Evolutionary conservation across 2,797 vertebrate species (phyloP).

Genomic region (Varecia variegata): DNA sequence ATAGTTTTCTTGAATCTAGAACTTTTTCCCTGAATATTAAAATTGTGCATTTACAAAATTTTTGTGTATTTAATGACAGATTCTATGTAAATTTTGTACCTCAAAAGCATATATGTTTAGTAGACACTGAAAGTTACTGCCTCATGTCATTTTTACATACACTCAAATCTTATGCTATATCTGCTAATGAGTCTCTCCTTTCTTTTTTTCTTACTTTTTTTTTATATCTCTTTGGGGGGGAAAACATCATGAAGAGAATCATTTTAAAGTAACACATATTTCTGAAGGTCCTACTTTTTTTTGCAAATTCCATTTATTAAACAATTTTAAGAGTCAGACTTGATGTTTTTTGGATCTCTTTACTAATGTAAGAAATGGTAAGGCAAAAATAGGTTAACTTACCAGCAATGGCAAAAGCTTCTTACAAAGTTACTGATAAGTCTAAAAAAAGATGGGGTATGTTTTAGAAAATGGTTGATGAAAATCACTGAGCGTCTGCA

Average conservation of each 20-base stretch:
- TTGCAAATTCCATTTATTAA: background rate
- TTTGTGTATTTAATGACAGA: background rate
- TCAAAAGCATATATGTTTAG: background rate
- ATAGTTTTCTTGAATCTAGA: background rate
- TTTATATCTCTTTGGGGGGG: background rate
- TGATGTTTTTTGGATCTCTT: background rate
- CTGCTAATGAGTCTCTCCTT: background rate
- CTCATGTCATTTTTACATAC: background rate
- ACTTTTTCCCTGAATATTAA: background rate
- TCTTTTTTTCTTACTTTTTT: background rate
- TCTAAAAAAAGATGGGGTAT: slow-evolving; percentile 59
- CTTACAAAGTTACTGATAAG: slow-evolving; percentile 41
- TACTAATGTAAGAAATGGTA: background rate
- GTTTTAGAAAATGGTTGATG: slow-evolving; percentile 69
- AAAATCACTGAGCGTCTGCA: slow-evolving; percentile 46
- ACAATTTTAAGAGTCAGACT: background rate
- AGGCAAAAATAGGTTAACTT: slow-evolving; percentile 28
- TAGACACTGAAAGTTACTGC: background rate
- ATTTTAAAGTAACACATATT: background rate
- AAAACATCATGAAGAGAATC: background rate
- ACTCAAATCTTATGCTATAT: slow-evolving; percentile 33
- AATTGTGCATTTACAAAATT: background rate
- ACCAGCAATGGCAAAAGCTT: background rate
- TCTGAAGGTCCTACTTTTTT: background rate
- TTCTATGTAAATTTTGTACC: background rate